Evolutionary conservation across 35 echinoderm and acorn worm species (phyloP).

Genomic region (Lytechinus variegatus): DNA sequence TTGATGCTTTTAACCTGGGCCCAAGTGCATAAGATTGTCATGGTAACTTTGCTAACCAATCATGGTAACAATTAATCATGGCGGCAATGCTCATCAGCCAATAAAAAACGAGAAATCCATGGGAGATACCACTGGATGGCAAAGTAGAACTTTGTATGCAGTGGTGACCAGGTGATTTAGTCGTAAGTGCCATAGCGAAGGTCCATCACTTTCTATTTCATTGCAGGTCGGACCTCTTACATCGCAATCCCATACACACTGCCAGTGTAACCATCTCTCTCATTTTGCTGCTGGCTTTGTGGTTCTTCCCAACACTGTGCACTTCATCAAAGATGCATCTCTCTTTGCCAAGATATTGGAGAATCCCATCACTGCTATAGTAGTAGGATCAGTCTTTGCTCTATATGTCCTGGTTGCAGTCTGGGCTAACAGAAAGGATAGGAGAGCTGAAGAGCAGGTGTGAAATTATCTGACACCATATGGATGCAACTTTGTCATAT

Average conservation of each 20-base stretch:
- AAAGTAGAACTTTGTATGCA: too few relatives aligned
- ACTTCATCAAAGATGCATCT: constrained; percentile 64
- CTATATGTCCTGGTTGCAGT: constrained; percentile 60
- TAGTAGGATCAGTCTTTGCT: constrained; percentile 60
- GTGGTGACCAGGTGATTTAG: too few relatives aligned
- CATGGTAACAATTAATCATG: too few relatives aligned
- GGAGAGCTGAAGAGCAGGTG: constrained; percentile 67
- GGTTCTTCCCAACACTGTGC: constrained; percentile 76
- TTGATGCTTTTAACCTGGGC: too few relatives aligned
- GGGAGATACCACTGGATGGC: too few relatives aligned
- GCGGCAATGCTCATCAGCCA: too few relatives aligned
- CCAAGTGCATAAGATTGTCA: too few relatives aligned
- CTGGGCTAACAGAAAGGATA: constrained; percentile 80
- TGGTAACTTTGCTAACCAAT: too few relatives aligned
- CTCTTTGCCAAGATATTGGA: constrained; percentile 78
- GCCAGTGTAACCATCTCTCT: constrained; percentile 81
- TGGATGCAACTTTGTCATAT: too few relatives aligned
- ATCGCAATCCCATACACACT: constrained; percentile 64
- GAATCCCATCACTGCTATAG: constrained; percentile 75
- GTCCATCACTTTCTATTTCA: background rate
- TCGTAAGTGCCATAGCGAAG: too few relatives aligned
- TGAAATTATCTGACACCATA: background rate
- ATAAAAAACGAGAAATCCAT: too few relatives aligned
- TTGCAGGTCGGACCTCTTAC: constrained; percentile 82
- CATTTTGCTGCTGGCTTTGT: constrained; percentile 79